Evolutionary conservation across 2,888 invertebrate species (phyloP).

Genomic region (Drosophila parthenogenetica): DNA sequence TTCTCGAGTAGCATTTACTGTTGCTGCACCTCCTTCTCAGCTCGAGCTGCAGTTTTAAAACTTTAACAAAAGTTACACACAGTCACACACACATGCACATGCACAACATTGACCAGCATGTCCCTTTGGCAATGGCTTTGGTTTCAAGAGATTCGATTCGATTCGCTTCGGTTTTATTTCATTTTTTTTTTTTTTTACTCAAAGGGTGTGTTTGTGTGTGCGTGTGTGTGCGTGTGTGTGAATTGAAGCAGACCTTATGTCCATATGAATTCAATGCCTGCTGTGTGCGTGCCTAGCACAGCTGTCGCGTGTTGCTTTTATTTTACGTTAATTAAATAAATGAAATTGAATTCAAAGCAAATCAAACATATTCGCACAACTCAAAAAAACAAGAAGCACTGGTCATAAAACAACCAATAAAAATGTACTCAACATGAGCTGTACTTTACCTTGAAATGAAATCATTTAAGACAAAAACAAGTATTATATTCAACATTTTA

Average conservation of each 20-base stretch:
- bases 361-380: conserved; percentile 16
- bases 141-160: conserved; percentile 28
- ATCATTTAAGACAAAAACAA: background rate
- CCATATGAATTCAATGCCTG: conserved; percentile 3
- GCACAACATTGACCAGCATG: conserved; percentile 42
- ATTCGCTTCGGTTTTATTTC: conserved; percentile 6
- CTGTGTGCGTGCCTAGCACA: conserved; percentile 14
- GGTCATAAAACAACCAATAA: background rate
- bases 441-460: background rate
- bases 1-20: conserved; percentile 8
- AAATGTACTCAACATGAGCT: conserved; percentile 2
- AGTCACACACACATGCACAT: conserved; percentile 1
- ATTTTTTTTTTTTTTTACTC: no score
- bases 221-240: background rate
- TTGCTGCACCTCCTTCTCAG: background rate
- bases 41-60: conserved; percentile 26
- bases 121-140: conserved; percentile 37
- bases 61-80: conserved; percentile 28
- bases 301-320: conserved; percentile 39
- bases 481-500: no score
- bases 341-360: conserved; percentile 37
- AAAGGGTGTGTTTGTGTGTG: background rate
- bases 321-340: conserved; percentile 65
- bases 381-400: background rate
- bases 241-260: conserved; percentile 11